Conservation (phyloP, 2,888 invertebrate genomes). For the Machimus atricapillus region DNA sequence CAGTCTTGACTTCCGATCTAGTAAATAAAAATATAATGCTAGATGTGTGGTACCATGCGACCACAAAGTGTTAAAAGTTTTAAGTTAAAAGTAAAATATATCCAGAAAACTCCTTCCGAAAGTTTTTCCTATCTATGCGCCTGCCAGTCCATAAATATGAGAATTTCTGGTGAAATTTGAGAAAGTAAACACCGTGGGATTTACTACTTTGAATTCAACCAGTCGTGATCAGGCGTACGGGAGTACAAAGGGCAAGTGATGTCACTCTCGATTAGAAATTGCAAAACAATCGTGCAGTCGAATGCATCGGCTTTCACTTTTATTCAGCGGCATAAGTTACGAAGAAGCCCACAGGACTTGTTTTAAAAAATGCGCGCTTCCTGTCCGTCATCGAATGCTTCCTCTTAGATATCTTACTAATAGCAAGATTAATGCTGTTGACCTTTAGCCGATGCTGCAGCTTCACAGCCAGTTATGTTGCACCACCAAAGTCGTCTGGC, state of each 20-base stretch:
- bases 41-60: too few relatives aligned
- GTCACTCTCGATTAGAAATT: neutral
- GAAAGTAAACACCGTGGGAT: neutral
- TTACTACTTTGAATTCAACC: neutral
- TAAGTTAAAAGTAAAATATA: too few relatives aligned
- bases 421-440: neutral
- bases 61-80: too few relatives aligned
- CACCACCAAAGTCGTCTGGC: neutral
- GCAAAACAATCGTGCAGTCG: neutral
- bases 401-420: neutral
- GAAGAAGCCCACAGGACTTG: neutral
- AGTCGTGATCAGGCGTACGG: neutral
- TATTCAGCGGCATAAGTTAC: neutral
- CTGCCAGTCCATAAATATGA: neutral
- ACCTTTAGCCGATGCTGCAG: conserved; percentile 3
- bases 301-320: conserved; percentile 12
- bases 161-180: neutral
- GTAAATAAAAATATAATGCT: too few relatives aligned
- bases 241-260: conserved; percentile 7
- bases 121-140: too few relatives aligned
- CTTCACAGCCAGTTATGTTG: neutral
- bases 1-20: too few relatives aligned
- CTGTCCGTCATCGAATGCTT: neutral
- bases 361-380: neutral
- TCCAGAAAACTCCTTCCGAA: too few relatives aligned